Conservation (phyloP, 2,797 vertebrate genomes). For the Amblyraja radiata region DNA sequence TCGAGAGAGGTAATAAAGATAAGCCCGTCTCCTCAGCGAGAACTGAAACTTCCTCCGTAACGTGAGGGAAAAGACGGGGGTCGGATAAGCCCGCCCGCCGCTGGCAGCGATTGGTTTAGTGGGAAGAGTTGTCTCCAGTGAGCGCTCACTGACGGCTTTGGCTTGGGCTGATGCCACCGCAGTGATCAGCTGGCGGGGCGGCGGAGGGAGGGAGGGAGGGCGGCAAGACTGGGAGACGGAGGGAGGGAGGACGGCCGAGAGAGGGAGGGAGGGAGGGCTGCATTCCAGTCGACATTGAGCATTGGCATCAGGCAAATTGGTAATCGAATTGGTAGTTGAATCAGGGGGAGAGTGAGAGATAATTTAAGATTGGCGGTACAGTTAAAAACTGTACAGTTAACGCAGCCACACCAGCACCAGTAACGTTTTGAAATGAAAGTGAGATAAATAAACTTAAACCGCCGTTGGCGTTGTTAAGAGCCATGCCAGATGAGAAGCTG, state of each 20-base stretch:
- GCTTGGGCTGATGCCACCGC: not conserved
- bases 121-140: not conserved
- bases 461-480: not conserved
- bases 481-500: not conserved
- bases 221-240: too few relatives aligned
- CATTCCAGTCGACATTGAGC: not conserved
- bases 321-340: not conserved
- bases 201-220: not conserved
- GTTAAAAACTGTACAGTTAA: not conserved
- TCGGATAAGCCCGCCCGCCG: conserved; percentile 9
- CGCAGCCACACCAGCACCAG: not conserved
- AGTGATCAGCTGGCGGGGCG: not conserved
- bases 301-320: not conserved
- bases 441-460: not conserved
- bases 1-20: too few relatives aligned
- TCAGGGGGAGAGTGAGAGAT: not conserved
- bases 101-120: conserved; percentile 29
- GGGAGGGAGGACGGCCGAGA: too few relatives aligned
- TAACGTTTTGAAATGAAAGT: not conserved
- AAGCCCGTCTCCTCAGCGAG: not conserved
- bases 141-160: not conserved
- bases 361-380: conserved; percentile 6
- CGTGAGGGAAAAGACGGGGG: not conserved
- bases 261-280: not conserved
- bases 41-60: not conserved